phyloP scores from a whole-genome alignment of 2,888 invertebrate species.

The Anthoptus insignis region DNA sequence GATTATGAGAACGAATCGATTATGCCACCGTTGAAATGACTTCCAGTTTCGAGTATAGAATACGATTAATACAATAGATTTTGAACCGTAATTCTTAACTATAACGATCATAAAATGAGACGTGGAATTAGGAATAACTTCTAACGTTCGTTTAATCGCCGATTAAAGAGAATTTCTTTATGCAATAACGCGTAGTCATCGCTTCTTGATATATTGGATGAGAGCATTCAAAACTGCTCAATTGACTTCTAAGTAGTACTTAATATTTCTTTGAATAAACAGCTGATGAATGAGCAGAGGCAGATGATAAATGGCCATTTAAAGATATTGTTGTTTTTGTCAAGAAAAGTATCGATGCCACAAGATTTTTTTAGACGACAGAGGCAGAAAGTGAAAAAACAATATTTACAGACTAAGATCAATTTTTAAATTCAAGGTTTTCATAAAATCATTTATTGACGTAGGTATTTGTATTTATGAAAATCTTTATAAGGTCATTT shows the following conservation, averaged over 20 bases:
- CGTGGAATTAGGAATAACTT: constrained; percentile 1
- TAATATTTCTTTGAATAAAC: too few relatives aligned
- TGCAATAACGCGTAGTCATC: constrained; percentile 7
- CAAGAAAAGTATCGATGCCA: too few relatives aligned
- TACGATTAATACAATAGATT: background rate
- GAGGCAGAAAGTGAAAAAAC: too few relatives aligned
- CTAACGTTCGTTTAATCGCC: constrained; percentile 16
- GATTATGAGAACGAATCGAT: constrained; percentile 29
- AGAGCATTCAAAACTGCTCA: background rate
- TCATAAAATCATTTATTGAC: too few relatives aligned
- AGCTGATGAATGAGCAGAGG: too few relatives aligned
- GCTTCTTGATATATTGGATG: constrained; percentile 13
- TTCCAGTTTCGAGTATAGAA: background rate
- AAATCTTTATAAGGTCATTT: too few relatives aligned
- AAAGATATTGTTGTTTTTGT: too few relatives aligned
- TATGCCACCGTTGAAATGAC: constrained; percentile 18
- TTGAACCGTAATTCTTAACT: background rate
- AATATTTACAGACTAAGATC: too few relatives aligned
- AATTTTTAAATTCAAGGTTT: too few relatives aligned
- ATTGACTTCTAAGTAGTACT: background rate
- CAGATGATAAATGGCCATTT: too few relatives aligned
- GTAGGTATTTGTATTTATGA: too few relatives aligned
- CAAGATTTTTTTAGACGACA: too few relatives aligned
- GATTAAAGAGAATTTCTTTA: constrained; percentile 14
- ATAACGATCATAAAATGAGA: background rate